Evolutionary conservation across 1,140 invertebrate genomes (phyloP), one percentile per base, ranked within the genome.

Genomic region (Cydia fagiglandana): DNA sequence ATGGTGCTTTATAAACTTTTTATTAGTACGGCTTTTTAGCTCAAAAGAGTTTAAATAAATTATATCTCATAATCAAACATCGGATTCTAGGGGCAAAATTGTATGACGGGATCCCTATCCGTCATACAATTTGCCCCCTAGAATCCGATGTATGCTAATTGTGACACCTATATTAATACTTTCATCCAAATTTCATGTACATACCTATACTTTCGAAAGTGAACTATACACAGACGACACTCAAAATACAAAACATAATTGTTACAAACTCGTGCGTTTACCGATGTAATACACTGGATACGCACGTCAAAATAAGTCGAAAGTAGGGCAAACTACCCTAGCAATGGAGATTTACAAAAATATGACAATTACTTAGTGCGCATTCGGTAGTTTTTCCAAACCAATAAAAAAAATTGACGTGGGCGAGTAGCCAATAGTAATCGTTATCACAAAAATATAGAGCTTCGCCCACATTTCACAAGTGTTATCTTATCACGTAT

Each of bases 361-460:
- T 4, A 47, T 12, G 45, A 15, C 12, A 47, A 41, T 47, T 12
- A 45, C 41, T 3, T 53, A 17, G 50, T 61, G 7, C 20, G 12
- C 7, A 15, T 47, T 15, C 12, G 45, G 45, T 47, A 47, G 45
- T 47, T 47, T 47, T 47, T 12, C 41, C 41, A 0, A 13, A 45
- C 41, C 12, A 45, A 45, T 45, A 47, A 47, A 61, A 47, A 61
- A 61, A 61, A 61, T 24, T 61, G 56, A 61, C 20, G 10, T 61
- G 56, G 53, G 2, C 56, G 6, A 7, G 6, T 61, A 17, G 56
- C 56, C 56, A 17, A 53, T 53, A 24, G 20, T 66, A n/a, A 38
- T 17, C 30, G 34, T 66, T 34, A n/a, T 70, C 66, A 70, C 34
- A 70, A 70, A 70, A 70, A 70, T 70, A 70, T 70, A n/a, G 34